A percentile compares a stretch with the other conserved stretches of the same genome.
phyloP scores from a whole-genome alignment of 1,140 invertebrate species.

The Fopius arisanus region DNA sequence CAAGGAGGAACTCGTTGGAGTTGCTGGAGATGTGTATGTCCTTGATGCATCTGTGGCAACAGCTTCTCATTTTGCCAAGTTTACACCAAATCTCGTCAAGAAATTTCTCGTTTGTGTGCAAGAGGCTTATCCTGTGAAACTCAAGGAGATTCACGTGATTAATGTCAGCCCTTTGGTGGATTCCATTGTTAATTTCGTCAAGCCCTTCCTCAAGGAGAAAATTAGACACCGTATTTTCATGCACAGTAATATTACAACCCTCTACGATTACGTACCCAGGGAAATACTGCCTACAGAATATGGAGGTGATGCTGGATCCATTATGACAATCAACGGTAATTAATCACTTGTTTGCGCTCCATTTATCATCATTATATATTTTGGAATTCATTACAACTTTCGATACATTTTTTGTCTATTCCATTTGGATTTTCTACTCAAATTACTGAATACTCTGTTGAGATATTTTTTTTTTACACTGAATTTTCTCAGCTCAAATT shows the following conservation, averaged over 20 bases:
- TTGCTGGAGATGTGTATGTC: constrained; percentile 83
- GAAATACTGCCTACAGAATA: constrained; percentile 83
- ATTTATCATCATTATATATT: neutral
- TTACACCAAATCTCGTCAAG: constrained; percentile 78
- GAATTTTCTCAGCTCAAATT: too few species aligned
- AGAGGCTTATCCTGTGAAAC: constrained; percentile 85
- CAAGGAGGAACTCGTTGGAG: constrained; percentile 76
- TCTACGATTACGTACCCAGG: constrained; percentile 79
- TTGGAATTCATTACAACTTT: neutral
- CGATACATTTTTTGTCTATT: too few species aligned
- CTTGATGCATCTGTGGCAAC: constrained; percentile 79
- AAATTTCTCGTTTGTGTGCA: constrained; percentile 85
- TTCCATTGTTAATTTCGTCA: constrained; percentile 82
- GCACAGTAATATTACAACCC: constrained; percentile 75
- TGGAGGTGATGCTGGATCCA: constrained; percentile 76
- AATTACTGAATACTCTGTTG: too few species aligned
- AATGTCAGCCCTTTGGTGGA: constrained; percentile 84
- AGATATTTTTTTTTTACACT: too few species aligned
- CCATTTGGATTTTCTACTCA: too few species aligned
- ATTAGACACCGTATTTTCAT: constrained; percentile 82
- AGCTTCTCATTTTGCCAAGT: constrained; percentile 77
- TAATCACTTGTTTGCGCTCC: constrained; percentile 22
- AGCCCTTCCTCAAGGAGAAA: constrained; percentile 86
- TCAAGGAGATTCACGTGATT: constrained; percentile 86
- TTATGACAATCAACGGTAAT: constrained; percentile 75